These are phyloP conservation scores for Ornithorhynchus anatinus DNA, from an alignment of 2,113 vertebrate species.

Conservation along the genomic window DNA sequence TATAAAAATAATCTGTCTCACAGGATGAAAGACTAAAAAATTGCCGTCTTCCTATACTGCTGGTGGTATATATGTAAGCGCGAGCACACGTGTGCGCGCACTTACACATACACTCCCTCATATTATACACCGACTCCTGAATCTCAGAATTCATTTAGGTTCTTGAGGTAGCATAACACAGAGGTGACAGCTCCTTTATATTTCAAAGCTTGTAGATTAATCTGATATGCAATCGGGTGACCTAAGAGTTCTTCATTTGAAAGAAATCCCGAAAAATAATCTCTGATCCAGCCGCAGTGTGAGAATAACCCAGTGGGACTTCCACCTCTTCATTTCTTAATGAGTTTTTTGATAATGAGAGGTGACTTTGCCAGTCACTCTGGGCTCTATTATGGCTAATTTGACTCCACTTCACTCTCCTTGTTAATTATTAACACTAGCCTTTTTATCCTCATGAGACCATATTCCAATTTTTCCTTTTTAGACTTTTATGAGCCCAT, in stretches of 20 bases:
- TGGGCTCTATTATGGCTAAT: conserved; percentile 96
- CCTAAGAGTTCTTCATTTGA: conserved; percentile 73
- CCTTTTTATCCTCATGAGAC: conserved; percentile 90
- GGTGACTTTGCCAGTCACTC: conserved; percentile 84
- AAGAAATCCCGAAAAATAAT: conserved; percentile 79
- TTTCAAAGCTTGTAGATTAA: conserved; percentile 75
- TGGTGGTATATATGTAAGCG: background rate
- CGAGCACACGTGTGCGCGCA: conserved; percentile 32
- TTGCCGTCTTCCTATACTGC: conserved; percentile 35
- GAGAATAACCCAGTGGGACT: conserved; percentile 80
- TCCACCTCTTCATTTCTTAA: conserved; percentile 85
- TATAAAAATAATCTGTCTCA: conserved; percentile 8
- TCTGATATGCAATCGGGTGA: conserved; percentile 73
- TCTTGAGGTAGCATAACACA: conserved; percentile 56
- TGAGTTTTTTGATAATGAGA: conserved; percentile 87
- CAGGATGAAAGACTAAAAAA: conserved; percentile 5
- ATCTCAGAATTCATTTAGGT: conserved; percentile 63
- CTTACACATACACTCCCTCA: too few relatives aligned
- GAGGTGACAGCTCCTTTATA: conserved; percentile 63
- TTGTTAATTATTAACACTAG: conserved; percentile 96
- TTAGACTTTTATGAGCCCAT: conserved; percentile 61
- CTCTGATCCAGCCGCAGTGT: conserved; percentile 67
- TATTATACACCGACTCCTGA: conserved; percentile 45
- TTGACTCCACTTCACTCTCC: conserved; percentile 86
- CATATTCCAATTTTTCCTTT: conserved; percentile 70